These are phyloP conservation scores for Cyaniris semiargus DNA, from an alignment of 2,888 invertebrate species.

Conservation along the genomic window DNA sequence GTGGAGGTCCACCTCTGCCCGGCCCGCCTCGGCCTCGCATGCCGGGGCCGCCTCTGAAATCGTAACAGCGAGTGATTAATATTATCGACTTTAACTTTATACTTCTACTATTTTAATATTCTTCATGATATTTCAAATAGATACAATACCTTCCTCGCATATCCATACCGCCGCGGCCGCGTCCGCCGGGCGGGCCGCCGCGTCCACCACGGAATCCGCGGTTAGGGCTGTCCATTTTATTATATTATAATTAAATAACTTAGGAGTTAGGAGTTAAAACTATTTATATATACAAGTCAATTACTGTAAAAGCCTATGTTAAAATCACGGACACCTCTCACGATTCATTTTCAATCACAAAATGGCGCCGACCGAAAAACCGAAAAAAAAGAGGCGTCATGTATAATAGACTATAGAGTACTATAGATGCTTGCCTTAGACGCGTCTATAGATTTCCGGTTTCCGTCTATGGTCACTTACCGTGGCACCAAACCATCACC, in stretches of 20 bases:
- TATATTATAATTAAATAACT: not conserved
- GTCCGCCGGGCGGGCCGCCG: constrained; percentile 65
- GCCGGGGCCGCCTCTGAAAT: constrained; percentile 56
- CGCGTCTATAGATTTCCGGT: no score
- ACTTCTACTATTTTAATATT: not conserved
- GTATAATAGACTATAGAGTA: not conserved
- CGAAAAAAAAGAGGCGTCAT: not conserved
- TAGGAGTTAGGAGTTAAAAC: not conserved
- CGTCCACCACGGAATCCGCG: constrained; percentile 70
- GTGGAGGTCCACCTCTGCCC: constrained; percentile 49
- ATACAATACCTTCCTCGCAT: constrained; percentile 69
- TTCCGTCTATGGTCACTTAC: no score
- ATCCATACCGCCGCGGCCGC: constrained; percentile 72
- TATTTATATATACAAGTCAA: not conserved
- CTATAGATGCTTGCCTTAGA: no score
- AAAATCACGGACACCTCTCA: not conserved
- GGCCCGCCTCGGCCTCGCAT: constrained; percentile 70
- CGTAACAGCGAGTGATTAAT: not conserved
- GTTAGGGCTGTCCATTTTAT: constrained; percentile 44
- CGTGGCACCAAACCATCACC: no score
- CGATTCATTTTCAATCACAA: not conserved
- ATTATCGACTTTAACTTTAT: not conserved
- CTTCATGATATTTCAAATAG: not conserved
- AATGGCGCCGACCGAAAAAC: not conserved
- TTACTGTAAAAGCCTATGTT: not conserved